Conservation (phyloP, 2,888 invertebrate genomes). For the Amaurobius ferox region DNA sequence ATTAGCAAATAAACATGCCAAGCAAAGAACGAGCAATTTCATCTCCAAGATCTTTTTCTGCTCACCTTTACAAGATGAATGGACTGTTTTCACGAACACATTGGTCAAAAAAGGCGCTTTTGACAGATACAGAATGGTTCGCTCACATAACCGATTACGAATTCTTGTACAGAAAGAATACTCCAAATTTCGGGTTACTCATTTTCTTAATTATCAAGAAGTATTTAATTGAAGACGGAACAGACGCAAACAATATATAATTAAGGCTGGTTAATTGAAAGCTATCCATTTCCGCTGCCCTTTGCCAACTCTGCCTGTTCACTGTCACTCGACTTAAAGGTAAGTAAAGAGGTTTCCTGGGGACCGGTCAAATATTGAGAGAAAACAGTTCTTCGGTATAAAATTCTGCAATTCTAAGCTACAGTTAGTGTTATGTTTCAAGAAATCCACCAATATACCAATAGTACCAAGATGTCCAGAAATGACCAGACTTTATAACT, state of each 20-base stretch:
- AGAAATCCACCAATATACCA: no score
- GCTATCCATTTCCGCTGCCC: constrained; percentile 32
- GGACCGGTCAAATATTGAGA: constrained; percentile 20
- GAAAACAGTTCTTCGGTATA: no score
- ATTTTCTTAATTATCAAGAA: neutral
- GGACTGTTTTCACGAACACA: neutral
- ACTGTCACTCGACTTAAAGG: constrained; percentile 16
- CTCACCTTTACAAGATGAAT: constrained; percentile 25
- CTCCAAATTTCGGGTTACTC: neutral
- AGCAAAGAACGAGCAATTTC: no score
- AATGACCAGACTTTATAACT: no score
- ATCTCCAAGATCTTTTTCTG: no score
- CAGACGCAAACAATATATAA: constrained; percentile 33
- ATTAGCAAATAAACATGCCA: no score
- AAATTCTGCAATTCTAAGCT: no score
- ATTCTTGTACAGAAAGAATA: neutral
- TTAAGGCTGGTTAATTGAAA: constrained; percentile 48
- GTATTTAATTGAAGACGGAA: neutral
- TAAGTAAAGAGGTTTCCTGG: no score
- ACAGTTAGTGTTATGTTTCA: no score
- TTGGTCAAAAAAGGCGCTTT: neutral
- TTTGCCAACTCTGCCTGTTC: constrained; percentile 6
- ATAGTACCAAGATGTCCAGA: no score
- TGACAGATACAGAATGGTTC: neutral
- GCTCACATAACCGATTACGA: neutral